Evolutionary conservation across 2,797 vertebrate genomes (phyloP), one percentile per base, ranked within the genome.

Genomic region (Acanthornis magna): DNA sequence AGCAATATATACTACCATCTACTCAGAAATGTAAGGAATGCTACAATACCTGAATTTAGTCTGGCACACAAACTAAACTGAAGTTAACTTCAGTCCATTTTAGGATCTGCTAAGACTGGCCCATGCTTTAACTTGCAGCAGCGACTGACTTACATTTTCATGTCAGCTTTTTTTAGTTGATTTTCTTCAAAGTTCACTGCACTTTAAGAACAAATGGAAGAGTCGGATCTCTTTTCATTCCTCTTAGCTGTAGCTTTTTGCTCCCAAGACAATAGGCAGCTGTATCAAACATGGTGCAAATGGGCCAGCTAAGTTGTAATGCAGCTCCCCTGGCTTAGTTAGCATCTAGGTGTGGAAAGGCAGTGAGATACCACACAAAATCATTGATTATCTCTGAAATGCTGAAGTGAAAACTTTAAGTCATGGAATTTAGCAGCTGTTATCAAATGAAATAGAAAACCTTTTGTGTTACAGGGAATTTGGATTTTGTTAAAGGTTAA

Each of bases 21-120:
- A 43, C 68, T 60, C 70, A 93, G 85, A 94, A 96, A 95, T 88
- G 58, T 40, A 32, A 95, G 73, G 95, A 97, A 97, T 94, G 95
- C 70, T 81, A 85, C 87, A 93, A 61, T 60, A 95, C 87, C 82
- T 94, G 95, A 92, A 88, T 62, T 62, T 42, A 77, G 85, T 70
- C 85, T 92, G 87, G 82, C 82, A 80, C 75, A 66, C 51, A 51
- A 57, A 80, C 70, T 88, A 67, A 89, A 75, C 36, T 75, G 55
- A 76, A 93, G 51, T 58, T 84, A 92, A 72, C 45, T 74, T 63
- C 84, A 48, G 51, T 30, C 79, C 47, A 4, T 30, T 85, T 74
- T 20, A 81, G 91, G 58, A 87, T 93, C 79, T 93, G 85, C 89
- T 85, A 66, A 78, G 87, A 83, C 87, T 88, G 66, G 78, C 62